A percentile compares a stretch with the other conserved stretches of the same genome.
Conservation (phyloP, 2,888 invertebrate species). For the Noctua fimbriata region DNA sequence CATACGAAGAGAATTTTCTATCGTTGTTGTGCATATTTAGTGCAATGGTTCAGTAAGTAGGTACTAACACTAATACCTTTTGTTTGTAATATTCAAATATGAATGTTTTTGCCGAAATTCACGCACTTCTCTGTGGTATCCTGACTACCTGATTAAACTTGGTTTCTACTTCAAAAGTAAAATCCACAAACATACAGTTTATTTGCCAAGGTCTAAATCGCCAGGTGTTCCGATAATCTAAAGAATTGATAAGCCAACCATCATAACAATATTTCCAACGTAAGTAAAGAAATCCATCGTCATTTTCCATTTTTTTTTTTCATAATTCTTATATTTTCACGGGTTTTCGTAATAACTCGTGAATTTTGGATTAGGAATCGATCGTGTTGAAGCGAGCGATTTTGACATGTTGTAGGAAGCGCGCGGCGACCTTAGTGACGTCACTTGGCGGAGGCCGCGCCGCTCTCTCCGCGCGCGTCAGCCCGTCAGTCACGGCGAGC, state of each 20-base stretch:
- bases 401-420: conserved; percentile 81
- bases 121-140: background rate
- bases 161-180: background rate
- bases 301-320: background rate
- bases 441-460: conserved; percentile 77
- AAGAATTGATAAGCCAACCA: conserved; percentile 3
- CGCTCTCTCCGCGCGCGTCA: conserved; percentile 77
- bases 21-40: background rate
- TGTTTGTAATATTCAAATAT: background rate
- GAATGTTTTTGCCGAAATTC: background rate
- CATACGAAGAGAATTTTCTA: background rate
- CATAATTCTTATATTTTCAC: background rate
- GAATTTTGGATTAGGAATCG: conserved; percentile 54
- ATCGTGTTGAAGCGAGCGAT: conserved; percentile 64
- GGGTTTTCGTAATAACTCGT: background rate
- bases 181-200: background rate
- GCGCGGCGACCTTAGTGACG: conserved; percentile 83
- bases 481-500: conserved; percentile 53
- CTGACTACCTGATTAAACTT: background rate
- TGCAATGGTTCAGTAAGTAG: background rate
- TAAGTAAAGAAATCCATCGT: background rate
- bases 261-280: background rate
- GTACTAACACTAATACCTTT: background rate
- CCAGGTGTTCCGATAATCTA: conserved; percentile 27
- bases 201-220: background rate